Evolutionary conservation across 2,113 vertebrate genomes (phyloP).

Genomic region (Nothoprocta perdicaria): DNA sequence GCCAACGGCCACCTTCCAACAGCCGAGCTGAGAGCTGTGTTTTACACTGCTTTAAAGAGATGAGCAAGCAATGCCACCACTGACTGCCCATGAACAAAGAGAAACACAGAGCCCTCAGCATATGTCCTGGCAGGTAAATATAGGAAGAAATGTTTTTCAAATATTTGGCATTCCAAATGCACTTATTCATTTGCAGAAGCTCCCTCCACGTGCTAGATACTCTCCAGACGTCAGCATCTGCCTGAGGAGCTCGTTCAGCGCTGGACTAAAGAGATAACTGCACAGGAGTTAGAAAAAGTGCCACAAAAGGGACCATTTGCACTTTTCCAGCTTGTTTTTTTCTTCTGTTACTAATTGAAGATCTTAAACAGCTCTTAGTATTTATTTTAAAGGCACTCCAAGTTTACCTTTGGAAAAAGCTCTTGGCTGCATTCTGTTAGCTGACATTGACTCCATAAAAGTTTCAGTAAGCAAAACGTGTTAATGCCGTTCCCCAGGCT

Average conservation of each 20-base stretch:
- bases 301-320: conserved; percentile 5
- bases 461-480: conserved; percentile 47
- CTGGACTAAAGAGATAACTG: not conserved
- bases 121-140: not conserved
- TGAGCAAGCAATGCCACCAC: not conserved
- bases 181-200: not conserved
- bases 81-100: not conserved
- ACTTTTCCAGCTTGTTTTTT: not conserved
- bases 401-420: conserved; percentile 30
- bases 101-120: not conserved
- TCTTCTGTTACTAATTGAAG: conserved; percentile 59
- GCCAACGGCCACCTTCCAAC: not conserved
- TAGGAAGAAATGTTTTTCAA: not conserved
- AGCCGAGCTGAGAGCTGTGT: not conserved
- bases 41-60: not conserved
- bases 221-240: not conserved
- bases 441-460: conserved; percentile 57
- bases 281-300: conserved; percentile 12
- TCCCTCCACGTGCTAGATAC: not conserved
- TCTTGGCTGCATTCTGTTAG: not conserved
- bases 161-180: not conserved
- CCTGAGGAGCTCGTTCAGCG: not conserved
- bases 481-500: conserved; percentile 27
- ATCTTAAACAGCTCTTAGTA: conserved; percentile 27
- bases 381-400: conserved; percentile 59